Conservation (phyloP, 2,888 invertebrate genomes). For the Hypomecis punctinalis region DNA sequence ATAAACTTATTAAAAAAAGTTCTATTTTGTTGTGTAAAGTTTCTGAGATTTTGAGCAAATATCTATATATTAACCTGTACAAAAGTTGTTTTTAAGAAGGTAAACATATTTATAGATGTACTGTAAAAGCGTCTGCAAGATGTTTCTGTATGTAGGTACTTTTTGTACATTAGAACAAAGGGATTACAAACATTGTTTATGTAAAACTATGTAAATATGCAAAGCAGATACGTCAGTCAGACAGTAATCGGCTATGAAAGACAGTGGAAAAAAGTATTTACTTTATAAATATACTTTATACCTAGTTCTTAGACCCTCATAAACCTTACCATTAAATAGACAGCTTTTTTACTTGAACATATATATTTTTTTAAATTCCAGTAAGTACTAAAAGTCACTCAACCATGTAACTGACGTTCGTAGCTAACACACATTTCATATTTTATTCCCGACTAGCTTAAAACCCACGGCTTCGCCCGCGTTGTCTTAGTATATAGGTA, state of each 20-base stretch:
- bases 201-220: constrained; percentile 27
- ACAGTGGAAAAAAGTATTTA: constrained; percentile 8
- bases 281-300: constrained; percentile 6
- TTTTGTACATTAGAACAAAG: constrained; percentile 27
- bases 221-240: constrained; percentile 20
- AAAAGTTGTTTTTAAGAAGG: neutral
- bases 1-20: too few relatives aligned
- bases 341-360: too few relatives aligned
- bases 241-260: constrained; percentile 20
- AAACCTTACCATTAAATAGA: too few relatives aligned
- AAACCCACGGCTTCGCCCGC: too few relatives aligned
- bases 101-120: constrained; percentile 37
- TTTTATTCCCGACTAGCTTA: too few relatives aligned
- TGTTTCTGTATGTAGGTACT: neutral
- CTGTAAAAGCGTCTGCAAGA: constrained; percentile 12
- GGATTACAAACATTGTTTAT: constrained; percentile 20
- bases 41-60: neutral
- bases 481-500: too few relatives aligned
- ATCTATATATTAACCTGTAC: neutral
- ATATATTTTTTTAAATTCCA: neutral
- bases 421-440: too few relatives aligned
- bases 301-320: too few relatives aligned
- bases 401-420: too few relatives aligned
- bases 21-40: too few relatives aligned
- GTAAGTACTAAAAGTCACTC: too few relatives aligned